These are phyloP conservation scores for Melanotaenia parkinsoni DNA, from an alignment of 2,797 vertebrate species.

Conservation along the genomic window DNA sequence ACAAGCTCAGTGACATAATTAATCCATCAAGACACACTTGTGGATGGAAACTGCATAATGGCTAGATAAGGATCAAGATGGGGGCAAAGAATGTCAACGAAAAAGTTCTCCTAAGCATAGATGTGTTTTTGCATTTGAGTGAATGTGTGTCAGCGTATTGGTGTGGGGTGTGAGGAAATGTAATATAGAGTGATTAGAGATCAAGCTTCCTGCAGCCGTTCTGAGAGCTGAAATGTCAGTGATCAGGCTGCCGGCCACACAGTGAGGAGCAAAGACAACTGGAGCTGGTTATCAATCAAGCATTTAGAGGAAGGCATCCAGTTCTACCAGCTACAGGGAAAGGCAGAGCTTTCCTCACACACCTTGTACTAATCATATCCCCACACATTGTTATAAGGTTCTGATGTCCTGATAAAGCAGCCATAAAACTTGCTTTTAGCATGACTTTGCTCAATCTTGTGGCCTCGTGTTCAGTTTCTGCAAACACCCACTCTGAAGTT, in stretches of 20 bases:
- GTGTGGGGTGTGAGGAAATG: conserved; percentile 23
- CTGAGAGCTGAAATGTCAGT: conserved; percentile 66
- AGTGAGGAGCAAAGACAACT: conserved; percentile 60
- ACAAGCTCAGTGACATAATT: not conserved
- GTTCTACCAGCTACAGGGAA: not conserved
- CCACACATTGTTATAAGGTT: not conserved
- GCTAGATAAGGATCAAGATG: not conserved
- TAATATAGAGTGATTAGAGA: conserved; percentile 63
- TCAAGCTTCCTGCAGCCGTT: conserved; percentile 50
- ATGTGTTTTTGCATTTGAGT: not conserved
- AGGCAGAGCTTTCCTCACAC: not conserved
- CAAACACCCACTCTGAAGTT: conserved; percentile 20
- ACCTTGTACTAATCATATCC: not conserved
- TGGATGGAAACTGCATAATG: not conserved
- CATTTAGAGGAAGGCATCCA: conserved; percentile 3
- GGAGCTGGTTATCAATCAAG: conserved; percentile 63
- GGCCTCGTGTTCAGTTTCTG: conserved; percentile 31
- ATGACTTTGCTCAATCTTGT: not conserved
- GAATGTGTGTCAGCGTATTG: conserved; percentile 27
- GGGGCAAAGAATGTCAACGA: not conserved
- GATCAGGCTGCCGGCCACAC: conserved; percentile 67
- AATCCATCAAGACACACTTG: not conserved
- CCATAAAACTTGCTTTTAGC: not conserved
- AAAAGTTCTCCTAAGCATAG: not conserved
- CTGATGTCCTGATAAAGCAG: not conserved